Base-by-base conservation (phyloP, 2,888 invertebrate genomes). In the Didymodactylos carnosus region DNA sequence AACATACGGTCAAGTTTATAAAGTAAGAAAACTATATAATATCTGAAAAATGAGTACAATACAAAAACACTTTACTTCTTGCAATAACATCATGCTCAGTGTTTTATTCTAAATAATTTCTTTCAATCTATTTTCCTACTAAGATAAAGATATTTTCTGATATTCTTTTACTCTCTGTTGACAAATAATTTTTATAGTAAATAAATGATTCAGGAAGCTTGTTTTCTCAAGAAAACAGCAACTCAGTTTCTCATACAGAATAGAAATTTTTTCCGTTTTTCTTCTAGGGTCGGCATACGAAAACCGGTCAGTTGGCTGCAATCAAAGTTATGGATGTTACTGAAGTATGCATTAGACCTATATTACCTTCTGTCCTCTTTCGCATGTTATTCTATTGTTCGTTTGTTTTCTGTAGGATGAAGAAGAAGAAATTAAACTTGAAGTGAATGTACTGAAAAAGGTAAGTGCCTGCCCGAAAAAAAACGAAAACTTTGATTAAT, bases 321-420 rank as follows among this genome's bases (percentile, higher is more conserved):
- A 98, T 99, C 86, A 99, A 99, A 88, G 95, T 98, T 83, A 98
- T 98, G 98, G 97, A 95, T 85, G 95, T 98, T 81, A 98, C 95
- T 79, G 95, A 97, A 62, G 62, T 62, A 3, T 8, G 62, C 11
- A 13, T 69, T 69, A 69, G n/a, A 35, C 13, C 8, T 19, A 10
- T 70, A 19, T 70, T 29, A 27, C 3, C 23, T 11, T 71, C 11
- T 46, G 8, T n/a, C 40, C 7, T 62, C 71, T 76, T 74, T 29
- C 23, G n/a, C n/a, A n/a, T n/a, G n/a, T n/a, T n/a, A n/a, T n/a
- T n/a, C n/a, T n/a, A n/a, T 16, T 27, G 7, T 14, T 49, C 25
- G 4, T 46, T 46, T 19, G 74, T 78, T 73, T 84, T 84, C 29
- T 80, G 87, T 35, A 62, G 88, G 98, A 98, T 84, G 98, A 98